Evolutionary conservation across 2,113 vertebrate genomes (phyloP).

Genomic region (Junco hyemalis): DNA sequence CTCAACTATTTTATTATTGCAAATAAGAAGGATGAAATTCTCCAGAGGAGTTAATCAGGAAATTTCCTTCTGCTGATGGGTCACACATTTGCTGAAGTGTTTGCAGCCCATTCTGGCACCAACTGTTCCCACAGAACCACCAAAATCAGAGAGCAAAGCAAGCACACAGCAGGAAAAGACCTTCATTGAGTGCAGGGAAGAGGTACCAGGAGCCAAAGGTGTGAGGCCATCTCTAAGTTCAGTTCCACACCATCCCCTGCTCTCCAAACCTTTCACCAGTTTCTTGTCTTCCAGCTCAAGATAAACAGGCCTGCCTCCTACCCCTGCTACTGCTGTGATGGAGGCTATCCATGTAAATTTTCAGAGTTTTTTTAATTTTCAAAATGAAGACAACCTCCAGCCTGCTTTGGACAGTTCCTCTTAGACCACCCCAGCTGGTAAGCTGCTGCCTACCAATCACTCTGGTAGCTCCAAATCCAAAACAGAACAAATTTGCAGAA

Average conservation of each 20-base stretch:
- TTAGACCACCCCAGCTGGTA: neutral
- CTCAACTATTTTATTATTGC: slow-evolving; percentile 1
- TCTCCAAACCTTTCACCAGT: neutral
- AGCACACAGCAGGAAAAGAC: neutral
- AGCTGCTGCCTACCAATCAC: neutral
- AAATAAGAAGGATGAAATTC: neutral
- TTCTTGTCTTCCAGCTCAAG: neutral
- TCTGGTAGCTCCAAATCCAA: neutral
- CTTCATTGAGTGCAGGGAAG: neutral
- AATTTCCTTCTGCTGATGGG: neutral
- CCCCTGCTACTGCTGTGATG: neutral
- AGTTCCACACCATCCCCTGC: neutral
- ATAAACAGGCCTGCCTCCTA: neutral
- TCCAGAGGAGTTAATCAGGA: neutral
- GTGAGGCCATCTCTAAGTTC: neutral
- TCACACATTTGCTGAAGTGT: neutral
- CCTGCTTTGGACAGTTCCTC: neutral
- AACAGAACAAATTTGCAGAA: neutral
- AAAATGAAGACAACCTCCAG: neutral
- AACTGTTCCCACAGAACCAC: neutral
- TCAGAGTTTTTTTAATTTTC: neutral
- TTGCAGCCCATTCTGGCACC: neutral
- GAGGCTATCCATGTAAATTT: neutral
- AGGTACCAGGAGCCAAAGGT: neutral
- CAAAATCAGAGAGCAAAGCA: neutral